Evolutionary conservation across 2,113 vertebrate genomes (phyloP).

Genomic region (Cricetomys ansorgei): DNA sequence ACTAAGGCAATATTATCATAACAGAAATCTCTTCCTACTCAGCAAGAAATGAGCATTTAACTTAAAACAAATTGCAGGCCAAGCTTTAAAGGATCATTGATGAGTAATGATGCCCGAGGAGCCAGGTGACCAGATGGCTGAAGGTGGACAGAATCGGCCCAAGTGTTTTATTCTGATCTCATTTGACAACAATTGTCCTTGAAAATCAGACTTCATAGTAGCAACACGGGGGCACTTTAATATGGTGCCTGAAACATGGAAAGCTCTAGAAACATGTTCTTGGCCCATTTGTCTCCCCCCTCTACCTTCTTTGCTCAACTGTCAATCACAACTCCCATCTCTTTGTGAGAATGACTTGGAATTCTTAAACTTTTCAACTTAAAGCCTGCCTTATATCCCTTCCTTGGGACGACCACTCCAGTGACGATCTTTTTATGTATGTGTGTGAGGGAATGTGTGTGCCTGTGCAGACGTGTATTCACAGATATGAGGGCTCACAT

Average conservation of each 20-base stretch:
- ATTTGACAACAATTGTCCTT: slow-evolving; percentile 46
- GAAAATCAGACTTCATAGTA: slow-evolving; percentile 53
- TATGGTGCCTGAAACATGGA: background rate
- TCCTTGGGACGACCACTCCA: background rate
- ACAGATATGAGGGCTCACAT: background rate
- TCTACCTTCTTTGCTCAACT: background rate
- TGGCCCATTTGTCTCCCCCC: background rate
- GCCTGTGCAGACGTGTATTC: background rate
- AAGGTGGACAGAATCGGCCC: background rate
- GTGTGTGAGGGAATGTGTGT: too few relatives aligned
- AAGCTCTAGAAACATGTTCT: background rate
- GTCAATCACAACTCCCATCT: background rate
- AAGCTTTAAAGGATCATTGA: slow-evolving; percentile 68
- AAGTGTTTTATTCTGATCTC: slow-evolving; percentile 26
- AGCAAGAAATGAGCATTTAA: slow-evolving; percentile 73
- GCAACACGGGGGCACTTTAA: background rate
- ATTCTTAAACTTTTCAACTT: background rate
- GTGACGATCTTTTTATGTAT: too few relatives aligned
- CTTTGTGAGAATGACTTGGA: slow-evolving; percentile 34
- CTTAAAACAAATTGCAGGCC: slow-evolving; percentile 74
- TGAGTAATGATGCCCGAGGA: background rate
- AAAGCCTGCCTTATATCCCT: background rate
- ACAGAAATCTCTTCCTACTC: slow-evolving; percentile 73
- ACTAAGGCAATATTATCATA: slow-evolving; percentile 76
- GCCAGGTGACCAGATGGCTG: slow-evolving; percentile 54